Evolutionary conservation across 2,888 invertebrate species (phyloP), one percentile per base, ranked within the genome.

Genomic region (Athalia rosae): DNA sequence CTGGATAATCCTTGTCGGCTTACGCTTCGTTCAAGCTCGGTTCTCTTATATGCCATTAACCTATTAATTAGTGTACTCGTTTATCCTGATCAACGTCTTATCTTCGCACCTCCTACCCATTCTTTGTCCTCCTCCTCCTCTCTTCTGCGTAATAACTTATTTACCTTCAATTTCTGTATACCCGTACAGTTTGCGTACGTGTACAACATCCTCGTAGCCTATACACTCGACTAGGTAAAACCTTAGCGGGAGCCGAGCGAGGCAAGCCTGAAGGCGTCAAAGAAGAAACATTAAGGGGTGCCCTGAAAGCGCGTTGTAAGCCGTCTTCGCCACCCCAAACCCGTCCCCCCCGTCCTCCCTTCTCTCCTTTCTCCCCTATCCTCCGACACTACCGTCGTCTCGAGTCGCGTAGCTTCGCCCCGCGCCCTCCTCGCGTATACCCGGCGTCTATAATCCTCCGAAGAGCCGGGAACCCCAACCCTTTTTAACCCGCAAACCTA

Each of bases 231-330:
- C 28, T 43, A 43, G 43, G 62, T 5, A 43, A 7, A 6, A 41
- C 7, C 28, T 15, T 45, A 6, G 15, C 0, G 9, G 64, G 64
- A 4, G 47, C 8, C 47, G 45, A 50, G 15, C 48, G 50, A 48
- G 48, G 53, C 50, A 48, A 50, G 58, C 58, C 41, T 45, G 8
- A 28, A 71, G 69, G 69, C 69, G 69, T 71, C 69, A 71, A 71
- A 71, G 69, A 71, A 71, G 69, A 71, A 71, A 71, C 69, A 58
- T 71, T 58, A 71, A 71, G 69, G 69, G 43, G 69, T 56, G 6
- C 13, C 41, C 13, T 71, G 56, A 71, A 71, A 71, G 69, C 58
- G 41, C 15, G 56, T 71, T 71, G 69, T 71, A 71, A 71, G 56
- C 62, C 69, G 41, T 58, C 56, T 43, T 58, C 43, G 58, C 43